Conservation (phyloP, 2,797 vertebrate genomes). For the Phoeniculus purpureus region DNA sequence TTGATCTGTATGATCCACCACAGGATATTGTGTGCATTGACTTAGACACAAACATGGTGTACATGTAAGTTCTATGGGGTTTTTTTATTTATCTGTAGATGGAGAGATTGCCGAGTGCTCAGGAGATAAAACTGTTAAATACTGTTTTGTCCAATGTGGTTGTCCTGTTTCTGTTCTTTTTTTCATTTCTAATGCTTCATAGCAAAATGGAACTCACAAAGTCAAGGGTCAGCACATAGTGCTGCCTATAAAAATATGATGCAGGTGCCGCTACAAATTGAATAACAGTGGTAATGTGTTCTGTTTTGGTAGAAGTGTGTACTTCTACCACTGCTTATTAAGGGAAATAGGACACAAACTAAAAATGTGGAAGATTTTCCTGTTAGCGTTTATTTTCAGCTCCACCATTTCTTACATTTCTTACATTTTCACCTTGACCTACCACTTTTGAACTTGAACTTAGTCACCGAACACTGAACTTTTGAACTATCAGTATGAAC, state of each 20-base stretch:
- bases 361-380: background rate
- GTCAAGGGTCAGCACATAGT: background rate
- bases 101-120: background rate
- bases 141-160: background rate
- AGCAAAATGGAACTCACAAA: background rate
- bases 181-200: background rate
- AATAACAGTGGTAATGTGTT: background rate
- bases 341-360: background rate
- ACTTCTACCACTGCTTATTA: background rate
- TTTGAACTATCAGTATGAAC: background rate
- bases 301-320: background rate
- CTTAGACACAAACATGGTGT: conserved; percentile 97
- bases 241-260: background rate
- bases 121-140: background rate
- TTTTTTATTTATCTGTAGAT: conserved; percentile 21
- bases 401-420: background rate
- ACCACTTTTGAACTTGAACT: background rate
- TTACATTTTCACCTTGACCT: background rate
- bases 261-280: background rate
- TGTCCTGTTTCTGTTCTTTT: background rate
- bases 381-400: background rate
- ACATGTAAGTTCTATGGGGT: conserved; percentile 84
- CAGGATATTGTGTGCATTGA: conserved; percentile 97
- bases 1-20: conserved; percentile 97
- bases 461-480: too few species aligned